Evolutionary conservation across 1,140 invertebrate genomes (phyloP).

Genomic region (Colletes latitarsis): DNA sequence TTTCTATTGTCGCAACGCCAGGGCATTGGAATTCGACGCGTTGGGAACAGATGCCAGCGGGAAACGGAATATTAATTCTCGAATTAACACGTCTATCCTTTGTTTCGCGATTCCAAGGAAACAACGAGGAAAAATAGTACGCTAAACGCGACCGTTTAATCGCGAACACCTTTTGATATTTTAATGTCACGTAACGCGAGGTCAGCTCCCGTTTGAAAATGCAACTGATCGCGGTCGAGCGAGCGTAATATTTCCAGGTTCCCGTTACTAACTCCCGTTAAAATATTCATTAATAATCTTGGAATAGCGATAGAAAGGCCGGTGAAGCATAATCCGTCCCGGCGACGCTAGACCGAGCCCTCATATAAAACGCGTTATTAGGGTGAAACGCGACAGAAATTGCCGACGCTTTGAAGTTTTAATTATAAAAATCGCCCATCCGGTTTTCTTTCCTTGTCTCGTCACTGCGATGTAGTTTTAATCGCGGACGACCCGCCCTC

Average conservation of each 20-base stretch:
- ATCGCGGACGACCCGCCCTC: not conserved
- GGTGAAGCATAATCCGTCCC: not conserved
- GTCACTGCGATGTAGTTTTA: not conserved
- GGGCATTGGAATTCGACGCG: not conserved
- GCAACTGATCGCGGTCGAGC: not conserved
- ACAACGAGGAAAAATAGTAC: not conserved
- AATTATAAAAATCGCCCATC: slow-evolving; percentile 10
- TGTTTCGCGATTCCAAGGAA: not conserved
- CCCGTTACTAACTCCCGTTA: not conserved
- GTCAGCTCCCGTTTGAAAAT: not conserved
- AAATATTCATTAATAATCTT: slow-evolving; percentile 19
- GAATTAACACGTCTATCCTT: not conserved
- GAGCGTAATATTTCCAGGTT: not conserved
- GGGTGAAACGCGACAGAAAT: not conserved
- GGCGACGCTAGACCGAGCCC: too few species aligned
- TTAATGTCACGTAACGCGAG: not conserved
- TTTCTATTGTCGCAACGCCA: not conserved
- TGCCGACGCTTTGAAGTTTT: slow-evolving; percentile 23
- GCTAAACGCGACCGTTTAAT: not conserved
- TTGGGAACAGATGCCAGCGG: not conserved
- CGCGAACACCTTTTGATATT: not conserved
- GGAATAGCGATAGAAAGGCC: not conserved
- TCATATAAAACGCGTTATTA: not conserved
- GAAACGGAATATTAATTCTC: not conserved
- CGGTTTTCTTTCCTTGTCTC: not conserved